Conservation (phyloP, 2,888 invertebrate genomes). For the Ethmia dodecea region DNA sequence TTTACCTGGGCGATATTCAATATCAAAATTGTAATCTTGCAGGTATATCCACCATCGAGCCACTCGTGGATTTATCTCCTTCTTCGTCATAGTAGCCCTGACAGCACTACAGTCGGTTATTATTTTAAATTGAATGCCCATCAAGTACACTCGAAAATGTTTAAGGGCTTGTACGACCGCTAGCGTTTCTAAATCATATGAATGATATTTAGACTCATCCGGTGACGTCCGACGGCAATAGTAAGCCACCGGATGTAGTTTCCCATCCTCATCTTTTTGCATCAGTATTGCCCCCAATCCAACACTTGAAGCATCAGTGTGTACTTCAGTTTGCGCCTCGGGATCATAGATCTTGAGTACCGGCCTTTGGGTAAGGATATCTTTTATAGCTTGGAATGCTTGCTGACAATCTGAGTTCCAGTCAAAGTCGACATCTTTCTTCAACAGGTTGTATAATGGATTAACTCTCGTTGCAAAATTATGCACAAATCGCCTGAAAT, state of each 20-base stretch:
- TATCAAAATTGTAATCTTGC: slow-evolving; percentile 3
- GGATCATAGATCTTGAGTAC: neutral
- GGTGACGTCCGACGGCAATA: slow-evolving; percentile 1
- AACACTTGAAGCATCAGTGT: slow-evolving; percentile 3
- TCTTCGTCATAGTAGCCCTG: slow-evolving; percentile 8
- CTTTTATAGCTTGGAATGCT: slow-evolving; percentile 1
- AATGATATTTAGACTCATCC: slow-evolving; percentile 1
- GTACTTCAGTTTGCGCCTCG: neutral
- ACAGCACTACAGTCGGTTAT: slow-evolving; percentile 6
- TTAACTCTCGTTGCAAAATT: neutral
- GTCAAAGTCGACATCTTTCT: neutral
- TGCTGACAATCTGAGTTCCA: neutral
- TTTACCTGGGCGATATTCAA: neutral
- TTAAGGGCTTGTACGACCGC: slow-evolving; percentile 1
- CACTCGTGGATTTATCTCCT: slow-evolving; percentile 9
- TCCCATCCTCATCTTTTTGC: neutral
- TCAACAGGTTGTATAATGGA: neutral
- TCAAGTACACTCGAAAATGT: slow-evolving; percentile 1
- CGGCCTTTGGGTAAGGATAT: neutral
- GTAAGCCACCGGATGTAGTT: neutral
- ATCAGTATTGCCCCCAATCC: slow-evolving; percentile 3
- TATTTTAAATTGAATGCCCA: slow-evolving; percentile 1
- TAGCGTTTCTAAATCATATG: slow-evolving; percentile 3
- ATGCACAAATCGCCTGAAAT: slow-evolving; percentile 5
- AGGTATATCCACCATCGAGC: slow-evolving; percentile 14